Evolutionary conservation across 2,113 vertebrate species (phyloP).

Genomic region (Anser cygnoides): DNA sequence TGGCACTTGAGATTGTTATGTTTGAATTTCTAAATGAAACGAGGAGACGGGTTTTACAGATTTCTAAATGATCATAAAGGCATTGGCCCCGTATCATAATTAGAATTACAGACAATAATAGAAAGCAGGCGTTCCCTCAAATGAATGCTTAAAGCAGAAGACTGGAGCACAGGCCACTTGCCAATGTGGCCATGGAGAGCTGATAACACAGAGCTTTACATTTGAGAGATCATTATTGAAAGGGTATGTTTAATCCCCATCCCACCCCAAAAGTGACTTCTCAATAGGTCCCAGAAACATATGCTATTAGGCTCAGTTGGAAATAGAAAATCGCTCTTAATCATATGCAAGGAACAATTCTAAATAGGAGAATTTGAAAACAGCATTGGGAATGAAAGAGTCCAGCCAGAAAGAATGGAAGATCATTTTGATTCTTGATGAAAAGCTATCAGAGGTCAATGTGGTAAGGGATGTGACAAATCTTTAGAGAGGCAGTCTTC

Average conservation of each 20-base stretch:
- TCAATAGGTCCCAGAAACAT: not conserved
- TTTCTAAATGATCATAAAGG: not conserved
- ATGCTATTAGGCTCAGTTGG: conserved; percentile 24
- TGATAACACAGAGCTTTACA: not conserved
- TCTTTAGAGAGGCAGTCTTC: conserved; percentile 21
- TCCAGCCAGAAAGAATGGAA: not conserved
- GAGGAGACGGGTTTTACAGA: not conserved
- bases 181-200: not conserved
- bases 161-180: not conserved
- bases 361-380: conserved; percentile 55
- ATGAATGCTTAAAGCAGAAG: not conserved
- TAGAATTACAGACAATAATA: conserved; percentile 10
- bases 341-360: conserved; percentile 35
- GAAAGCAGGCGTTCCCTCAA: not conserved
- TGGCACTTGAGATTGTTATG: not conserved
- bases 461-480: not conserved
- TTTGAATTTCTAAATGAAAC: conserved; percentile 8
- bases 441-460: conserved; percentile 16
- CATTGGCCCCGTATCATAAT: not conserved
- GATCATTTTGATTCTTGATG: not conserved
- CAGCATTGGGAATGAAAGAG: not conserved
- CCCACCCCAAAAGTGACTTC: conserved; percentile 7
- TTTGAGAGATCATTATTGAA: not conserved
- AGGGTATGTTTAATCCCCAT: not conserved
- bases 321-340: not conserved